These are phyloP conservation scores for Drosophila guanche DNA, from an alignment of 1,140 invertebrate species.

Conservation along the genomic window DNA sequence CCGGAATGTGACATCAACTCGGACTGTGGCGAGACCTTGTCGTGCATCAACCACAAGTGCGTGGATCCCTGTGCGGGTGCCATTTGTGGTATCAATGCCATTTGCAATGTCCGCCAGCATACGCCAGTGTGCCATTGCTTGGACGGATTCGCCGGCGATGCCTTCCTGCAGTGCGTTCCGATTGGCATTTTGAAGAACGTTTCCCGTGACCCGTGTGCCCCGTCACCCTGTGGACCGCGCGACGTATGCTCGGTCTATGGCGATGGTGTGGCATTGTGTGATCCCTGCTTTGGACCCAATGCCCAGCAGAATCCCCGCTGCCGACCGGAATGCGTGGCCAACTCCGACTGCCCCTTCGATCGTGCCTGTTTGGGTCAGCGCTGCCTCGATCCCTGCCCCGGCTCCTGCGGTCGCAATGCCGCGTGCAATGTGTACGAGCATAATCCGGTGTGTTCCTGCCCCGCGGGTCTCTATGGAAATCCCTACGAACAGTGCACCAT, in stretches of 20 bases:
- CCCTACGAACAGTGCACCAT: conserved; percentile 90
- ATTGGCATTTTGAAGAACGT: conserved; percentile 86
- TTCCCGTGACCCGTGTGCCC: conserved; percentile 87
- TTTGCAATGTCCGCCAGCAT: conserved; percentile 90
- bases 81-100: conserved; percentile 90
- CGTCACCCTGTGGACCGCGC: conserved; percentile 90
- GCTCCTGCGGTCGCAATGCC: conserved; percentile 91
- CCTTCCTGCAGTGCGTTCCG: conserved; percentile 89
- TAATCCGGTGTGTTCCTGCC: conserved; percentile 90
- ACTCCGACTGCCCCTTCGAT: conserved; percentile 91
- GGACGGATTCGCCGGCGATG: conserved; percentile 91
- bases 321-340: conserved; percentile 90
- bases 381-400: conserved; percentile 92
- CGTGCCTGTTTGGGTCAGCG: conserved; percentile 90
- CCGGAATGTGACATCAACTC: conserved; percentile 91
- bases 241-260: conserved; percentile 88
- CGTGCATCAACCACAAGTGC: conserved; percentile 91
- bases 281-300: conserved; percentile 88
- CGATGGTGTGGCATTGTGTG: conserved; percentile 90
- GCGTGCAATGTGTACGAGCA: conserved; percentile 90
- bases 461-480: conserved; percentile 89
- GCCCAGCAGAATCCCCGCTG: conserved; percentile 88
- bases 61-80: conserved; percentile 90
- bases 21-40: conserved; percentile 88
- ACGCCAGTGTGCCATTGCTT: conserved; percentile 90